Evolutionary conservation across 1,140 invertebrate species (phyloP).

Genomic region (Drosophila melanica): DNA sequence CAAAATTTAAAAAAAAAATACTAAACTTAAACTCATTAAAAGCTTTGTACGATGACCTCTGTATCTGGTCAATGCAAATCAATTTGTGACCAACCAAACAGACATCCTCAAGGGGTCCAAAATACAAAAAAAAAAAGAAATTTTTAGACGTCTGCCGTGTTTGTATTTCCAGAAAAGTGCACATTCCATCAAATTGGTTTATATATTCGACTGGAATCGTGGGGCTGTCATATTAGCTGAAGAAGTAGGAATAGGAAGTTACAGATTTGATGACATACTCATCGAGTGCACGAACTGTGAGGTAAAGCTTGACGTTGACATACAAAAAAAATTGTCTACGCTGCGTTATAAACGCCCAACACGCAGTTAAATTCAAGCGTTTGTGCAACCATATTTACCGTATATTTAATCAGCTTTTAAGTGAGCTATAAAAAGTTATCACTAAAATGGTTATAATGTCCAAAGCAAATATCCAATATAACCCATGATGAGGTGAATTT

Average conservation of each 20-base stretch:
- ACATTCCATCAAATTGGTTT: not conserved
- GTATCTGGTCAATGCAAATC: no score
- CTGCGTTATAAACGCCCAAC: slow-evolving; percentile 1
- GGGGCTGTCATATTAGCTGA: not conserved
- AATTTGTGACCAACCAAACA: no score
- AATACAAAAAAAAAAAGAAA: no score
- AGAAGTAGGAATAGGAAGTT: not conserved
- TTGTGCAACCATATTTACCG: slow-evolving; percentile 10
- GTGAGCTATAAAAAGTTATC: not conserved
- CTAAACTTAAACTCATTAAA: no score
- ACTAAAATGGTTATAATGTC: not conserved
- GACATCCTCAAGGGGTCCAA: no score
- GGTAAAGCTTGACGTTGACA: not conserved
- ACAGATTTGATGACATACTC: slow-evolving; percentile 5
- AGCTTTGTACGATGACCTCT: no score
- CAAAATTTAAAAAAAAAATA: no score
- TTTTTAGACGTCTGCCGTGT: slow-evolving; percentile 6
- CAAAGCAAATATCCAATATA: not conserved
- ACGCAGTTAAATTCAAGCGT: slow-evolving; percentile 12
- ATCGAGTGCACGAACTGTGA: slow-evolving; percentile 6
- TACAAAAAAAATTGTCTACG: slow-evolving; percentile 7
- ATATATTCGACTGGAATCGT: slow-evolving; percentile 14
- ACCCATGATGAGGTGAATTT: not conserved
- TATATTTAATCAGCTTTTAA: slow-evolving; percentile 2
- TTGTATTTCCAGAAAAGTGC: slow-evolving; percentile 7